These are phyloP conservation scores for Enteromius radiatus DNA, from an alignment of 2,797 vertebrate genomes.

Conservation along the genomic window DNA sequence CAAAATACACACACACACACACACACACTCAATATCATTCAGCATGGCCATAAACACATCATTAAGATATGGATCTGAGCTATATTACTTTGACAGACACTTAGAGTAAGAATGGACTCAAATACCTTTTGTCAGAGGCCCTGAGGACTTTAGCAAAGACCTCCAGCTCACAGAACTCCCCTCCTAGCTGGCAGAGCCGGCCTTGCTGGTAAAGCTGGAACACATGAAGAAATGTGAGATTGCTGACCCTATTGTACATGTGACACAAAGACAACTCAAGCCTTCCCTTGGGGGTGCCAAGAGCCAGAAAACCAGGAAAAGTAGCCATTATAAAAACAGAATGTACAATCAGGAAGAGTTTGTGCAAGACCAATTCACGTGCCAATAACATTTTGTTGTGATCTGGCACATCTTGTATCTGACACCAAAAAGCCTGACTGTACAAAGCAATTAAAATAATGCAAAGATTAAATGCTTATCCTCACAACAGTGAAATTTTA, in stretches of 20 bases:
- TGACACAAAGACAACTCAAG: slow-evolving; percentile 48
- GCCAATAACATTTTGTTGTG: slow-evolving; percentile 19
- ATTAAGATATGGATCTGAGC: neutral
- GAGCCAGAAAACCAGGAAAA: slow-evolving; percentile 40
- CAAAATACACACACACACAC: slow-evolving; percentile 4
- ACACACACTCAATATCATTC: neutral
- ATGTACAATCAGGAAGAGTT: slow-evolving; percentile 40
- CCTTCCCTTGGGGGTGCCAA: slow-evolving; percentile 46
- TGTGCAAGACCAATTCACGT: slow-evolving; percentile 30
- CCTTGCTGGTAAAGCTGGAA: slow-evolving; percentile 98
- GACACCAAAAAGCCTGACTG: neutral
- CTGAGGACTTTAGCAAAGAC: slow-evolving; percentile 98
- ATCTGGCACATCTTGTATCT: neutral
- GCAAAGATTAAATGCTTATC: neutral
- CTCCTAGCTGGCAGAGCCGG: slow-evolving; percentile 96
- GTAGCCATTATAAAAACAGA: slow-evolving; percentile 28
- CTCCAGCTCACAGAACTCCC: slow-evolving; percentile 99
- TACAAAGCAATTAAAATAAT: neutral
- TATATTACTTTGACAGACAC: slow-evolving; percentile 5
- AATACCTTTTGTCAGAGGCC: slow-evolving; percentile 97
- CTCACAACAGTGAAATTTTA: neutral
- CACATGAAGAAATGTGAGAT: slow-evolving; percentile 52
- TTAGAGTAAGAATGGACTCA: slow-evolving; percentile 13
- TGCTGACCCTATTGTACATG: slow-evolving; percentile 45
- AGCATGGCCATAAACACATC: neutral